Evolutionary conservation across 2,113 vertebrate genomes (phyloP).

Genomic region (Pygoscelis adeliae): DNA sequence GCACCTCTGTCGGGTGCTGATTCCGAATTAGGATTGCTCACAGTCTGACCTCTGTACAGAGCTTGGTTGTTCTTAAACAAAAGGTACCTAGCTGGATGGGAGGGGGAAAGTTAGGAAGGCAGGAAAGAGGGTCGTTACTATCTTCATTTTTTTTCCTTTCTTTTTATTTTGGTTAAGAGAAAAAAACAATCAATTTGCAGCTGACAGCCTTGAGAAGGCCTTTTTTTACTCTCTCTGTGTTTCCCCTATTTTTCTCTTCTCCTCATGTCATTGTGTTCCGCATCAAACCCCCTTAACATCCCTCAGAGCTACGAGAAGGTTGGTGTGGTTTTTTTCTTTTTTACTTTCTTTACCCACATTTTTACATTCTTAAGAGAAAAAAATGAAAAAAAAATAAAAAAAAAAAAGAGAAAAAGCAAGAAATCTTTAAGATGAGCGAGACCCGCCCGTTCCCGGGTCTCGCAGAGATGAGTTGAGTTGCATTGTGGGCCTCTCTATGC

Average conservation of each 20-base stretch:
- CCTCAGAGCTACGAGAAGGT: slow-evolving; percentile 99
- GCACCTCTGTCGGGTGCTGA: neutral
- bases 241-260: slow-evolving; percentile 99
- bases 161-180: slow-evolving; percentile 66
- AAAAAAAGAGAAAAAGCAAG: slow-evolving; percentile 71
- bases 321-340: slow-evolving; percentile 99
- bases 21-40: neutral
- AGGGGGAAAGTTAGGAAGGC: slow-evolving; percentile 26
- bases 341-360: slow-evolving; percentile 99
- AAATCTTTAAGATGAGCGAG: slow-evolving; percentile 75
- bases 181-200: slow-evolving; percentile 88
- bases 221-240: slow-evolving; percentile 99
- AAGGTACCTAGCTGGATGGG: slow-evolving; percentile 8
- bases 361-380: slow-evolving; percentile 82
- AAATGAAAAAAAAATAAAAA: slow-evolving; percentile 59
- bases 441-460: slow-evolving; percentile 87
- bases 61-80: neutral
- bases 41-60: neutral
- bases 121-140: slow-evolving; percentile 62
- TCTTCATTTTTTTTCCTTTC: slow-evolving; percentile 62
- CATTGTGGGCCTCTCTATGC: slow-evolving; percentile 97
- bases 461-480: slow-evolving; percentile 85
- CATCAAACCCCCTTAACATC: slow-evolving; percentile 99
- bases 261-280: slow-evolving; percentile 99
- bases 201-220: slow-evolving; percentile 99